Percentiles rank a stretch among this genome's conserved stretches.
Conservation (phyloP, 2,888 invertebrate species). For the Spodoptera exigua region DNA sequence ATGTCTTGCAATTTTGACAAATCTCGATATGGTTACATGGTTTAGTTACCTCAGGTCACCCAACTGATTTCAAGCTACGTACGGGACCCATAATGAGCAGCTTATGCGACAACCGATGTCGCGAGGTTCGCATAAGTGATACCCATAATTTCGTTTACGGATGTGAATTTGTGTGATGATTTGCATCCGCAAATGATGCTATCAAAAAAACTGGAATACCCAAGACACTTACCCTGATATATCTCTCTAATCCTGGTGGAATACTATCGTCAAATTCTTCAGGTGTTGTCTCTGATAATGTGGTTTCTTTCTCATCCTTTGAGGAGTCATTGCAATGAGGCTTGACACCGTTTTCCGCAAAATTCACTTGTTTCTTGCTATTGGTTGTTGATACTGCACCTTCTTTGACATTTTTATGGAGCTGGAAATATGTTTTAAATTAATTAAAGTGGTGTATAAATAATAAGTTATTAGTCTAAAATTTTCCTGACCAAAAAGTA, state of each 20-base stretch:
- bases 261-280: slow-evolving; percentile 69
- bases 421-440: slow-evolving; percentile 55
- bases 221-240: slow-evolving; percentile 74
- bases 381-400: slow-evolving; percentile 34
- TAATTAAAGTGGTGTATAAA: neutral
- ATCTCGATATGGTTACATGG: too few relatives aligned
- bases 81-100: too few relatives aligned
- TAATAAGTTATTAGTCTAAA: neutral
- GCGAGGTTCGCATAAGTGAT: too few relatives aligned
- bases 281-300: slow-evolving; percentile 33
- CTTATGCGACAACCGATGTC: too few relatives aligned
- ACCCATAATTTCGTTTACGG: too few relatives aligned
- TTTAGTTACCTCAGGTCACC: too few relatives aligned
- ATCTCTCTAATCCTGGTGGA: slow-evolving; percentile 80
- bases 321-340: slow-evolving; percentile 58
- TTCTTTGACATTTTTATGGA: slow-evolving; percentile 60
- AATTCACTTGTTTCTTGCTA: slow-evolving; percentile 63
- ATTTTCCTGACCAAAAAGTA: too few relatives aligned
- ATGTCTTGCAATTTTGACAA: too few relatives aligned
- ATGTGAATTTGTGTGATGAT: neutral
- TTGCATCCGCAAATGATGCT: too few relatives aligned
- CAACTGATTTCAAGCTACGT: too few relatives aligned
- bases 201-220: too few relatives aligned
- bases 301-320: slow-evolving; percentile 58
- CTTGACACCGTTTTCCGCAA: slow-evolving; percentile 49